A percentile compares a stretch with the other conserved stretches of the same genome.
phyloP scores from a whole-genome alignment of 2,888 invertebrate species.

The Apamea sordens region DNA sequence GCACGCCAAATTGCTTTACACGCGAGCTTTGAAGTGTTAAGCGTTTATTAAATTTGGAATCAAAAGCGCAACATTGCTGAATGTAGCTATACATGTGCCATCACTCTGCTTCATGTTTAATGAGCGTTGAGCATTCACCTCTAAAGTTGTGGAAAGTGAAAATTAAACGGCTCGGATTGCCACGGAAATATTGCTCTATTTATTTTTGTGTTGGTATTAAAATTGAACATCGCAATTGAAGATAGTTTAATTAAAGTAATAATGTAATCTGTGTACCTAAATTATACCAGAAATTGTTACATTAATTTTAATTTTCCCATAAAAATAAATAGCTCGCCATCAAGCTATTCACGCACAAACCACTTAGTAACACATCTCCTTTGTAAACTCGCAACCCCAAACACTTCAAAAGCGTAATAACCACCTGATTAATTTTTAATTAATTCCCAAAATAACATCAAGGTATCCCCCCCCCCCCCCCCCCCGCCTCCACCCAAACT shows the following conservation, averaged over 20 bases:
- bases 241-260: not conserved
- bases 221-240: not conserved
- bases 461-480: not conserved
- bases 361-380: conserved; percentile 13
- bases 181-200: conserved; percentile 9
- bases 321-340: not conserved
- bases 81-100: conserved; percentile 69
- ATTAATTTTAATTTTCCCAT: not conserved
- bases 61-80: conserved; percentile 83
- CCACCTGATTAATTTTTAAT: conserved; percentile 54
- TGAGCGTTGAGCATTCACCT: conserved; percentile 58
- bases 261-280: not conserved
- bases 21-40: conserved; percentile 88
- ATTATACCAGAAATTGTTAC: not conserved
- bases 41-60: conserved; percentile 88
- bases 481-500: not conserved
- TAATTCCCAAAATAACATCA: conserved; percentile 56
- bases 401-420: conserved; percentile 58
- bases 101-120: conserved; percentile 56
- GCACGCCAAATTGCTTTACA: conserved; percentile 88
- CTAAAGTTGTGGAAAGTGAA: conserved; percentile 44
- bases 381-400: conserved; percentile 30
- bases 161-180: conserved; percentile 43
- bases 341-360: not conserved
- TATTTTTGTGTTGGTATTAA: not conserved